Base-by-base conservation (phyloP, 1,140 invertebrate genomes). In the Brachionus calyciflorus region DNA sequence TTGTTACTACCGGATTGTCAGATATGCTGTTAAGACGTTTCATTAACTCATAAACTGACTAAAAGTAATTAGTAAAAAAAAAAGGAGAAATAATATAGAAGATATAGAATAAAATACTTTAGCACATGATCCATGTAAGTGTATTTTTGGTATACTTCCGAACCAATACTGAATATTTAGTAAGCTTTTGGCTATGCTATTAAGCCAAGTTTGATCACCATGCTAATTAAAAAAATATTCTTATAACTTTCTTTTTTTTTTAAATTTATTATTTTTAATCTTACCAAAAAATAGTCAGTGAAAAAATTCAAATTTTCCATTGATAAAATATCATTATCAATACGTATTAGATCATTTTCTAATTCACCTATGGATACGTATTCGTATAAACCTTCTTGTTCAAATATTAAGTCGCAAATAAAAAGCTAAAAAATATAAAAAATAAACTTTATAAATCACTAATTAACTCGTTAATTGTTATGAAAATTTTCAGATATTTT, bases 241-340 rank as follows among this genome's bases (percentile, higher is more conserved):
- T 51, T 28, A 24, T 24, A 10, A 30, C 9, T 51, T 46, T 28
- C 19, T 21, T 19, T 19, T 28, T 4, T 73, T 37, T 28, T 24
- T 12, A 73, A 28, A 14, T 3, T 41, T n/a, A n/a, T n/a, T n/a
- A n/a, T n/a, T 41, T 53, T 53, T 10, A 33, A 30, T 17, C 17
- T 51, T 73, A 73, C 69, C 26, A 73, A 12, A 46, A 73, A 73
- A 41, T 73, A 73, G 41, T 73, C 30, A 3, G 69, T 6, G 19
- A 73, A 51, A 73, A 73, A 73, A 30, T 73, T 40, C 14, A 28
- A 12, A 51, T 73, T 21, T 51, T 73, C 69, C 69, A 73, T 73
- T 10, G 69, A 73, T 40, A 73, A 51, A 41, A 73, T 33, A 73
- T 73, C 69, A 12, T 73, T 46, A 21, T 73, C 69, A 37, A 73